A percentile compares a stretch with the other conserved stretches of the same genome.
Conservation (phyloP, 2,888 invertebrate genomes). For the Adineta ricciae region DNA sequence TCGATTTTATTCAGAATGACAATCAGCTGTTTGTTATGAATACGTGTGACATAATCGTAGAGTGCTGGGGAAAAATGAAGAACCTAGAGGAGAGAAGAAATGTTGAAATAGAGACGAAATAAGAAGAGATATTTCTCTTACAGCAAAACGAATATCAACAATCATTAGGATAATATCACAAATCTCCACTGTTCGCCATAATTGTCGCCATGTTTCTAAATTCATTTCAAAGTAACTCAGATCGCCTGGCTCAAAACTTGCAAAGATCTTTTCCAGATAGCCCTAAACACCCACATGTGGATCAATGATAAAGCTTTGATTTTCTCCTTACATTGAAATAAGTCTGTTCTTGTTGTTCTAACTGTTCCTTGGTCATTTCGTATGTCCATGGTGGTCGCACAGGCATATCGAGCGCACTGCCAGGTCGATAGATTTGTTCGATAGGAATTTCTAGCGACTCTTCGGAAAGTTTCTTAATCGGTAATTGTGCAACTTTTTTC, state of each 20-base stretch:
- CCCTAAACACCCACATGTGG: constrained; percentile 55
- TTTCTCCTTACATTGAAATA: constrained; percentile 62
- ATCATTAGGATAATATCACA: constrained; percentile 77
- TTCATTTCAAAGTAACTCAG: constrained; percentile 82
- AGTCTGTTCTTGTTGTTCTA: constrained; percentile 69
- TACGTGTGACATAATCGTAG: constrained; percentile 66
- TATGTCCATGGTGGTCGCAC: constrained; percentile 75
- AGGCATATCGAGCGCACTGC: constrained; percentile 55
- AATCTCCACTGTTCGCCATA: constrained; percentile 89
- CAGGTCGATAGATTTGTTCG: constrained; percentile 42
- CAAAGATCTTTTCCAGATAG: constrained; percentile 63
- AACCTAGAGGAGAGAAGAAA: constrained; percentile 42
- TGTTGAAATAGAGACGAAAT: background rate
- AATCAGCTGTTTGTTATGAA: constrained; percentile 71
- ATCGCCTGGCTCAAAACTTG: constrained; percentile 57
- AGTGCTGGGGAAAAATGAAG: constrained; percentile 76
- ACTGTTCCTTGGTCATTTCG: constrained; percentile 60
- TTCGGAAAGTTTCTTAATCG: too few relatives aligned
- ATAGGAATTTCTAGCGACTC: constrained; percentile 41
- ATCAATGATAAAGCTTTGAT: constrained; percentile 29
- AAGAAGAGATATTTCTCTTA: constrained; percentile 50
- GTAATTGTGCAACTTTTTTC: constrained; percentile 58
- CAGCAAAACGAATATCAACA: constrained; percentile 74
- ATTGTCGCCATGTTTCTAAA: constrained; percentile 85
- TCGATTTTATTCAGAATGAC: constrained; percentile 84